Evolutionary conservation across 2,113 vertebrate genomes (phyloP), one percentile per base, ranked within the genome.

Genomic region (Echinops telfairi): DNA sequence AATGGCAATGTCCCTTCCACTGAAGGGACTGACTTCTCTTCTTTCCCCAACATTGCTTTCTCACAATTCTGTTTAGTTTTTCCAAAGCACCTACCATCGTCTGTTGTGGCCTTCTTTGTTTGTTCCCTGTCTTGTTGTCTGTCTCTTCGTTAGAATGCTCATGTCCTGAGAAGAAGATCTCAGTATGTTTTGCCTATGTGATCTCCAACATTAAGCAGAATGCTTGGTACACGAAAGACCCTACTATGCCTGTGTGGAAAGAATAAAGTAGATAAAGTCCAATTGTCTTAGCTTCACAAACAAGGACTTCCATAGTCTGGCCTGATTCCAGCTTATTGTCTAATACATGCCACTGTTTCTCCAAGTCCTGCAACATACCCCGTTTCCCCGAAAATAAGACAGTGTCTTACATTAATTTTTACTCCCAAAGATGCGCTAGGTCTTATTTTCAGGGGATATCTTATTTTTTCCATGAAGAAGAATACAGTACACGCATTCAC

Each of bases 31-130:
- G 10, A 62, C 57, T 70, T 16, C 9, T 31, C 68, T 70, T 31
- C 53, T 62, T 62, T n/a, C 14, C 29, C 78, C 36, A 82, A 38
- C 79, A 58, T 57, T 60, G 86, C 47, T 89, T 95, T 71, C 57
- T 36, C 33, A 68, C 9, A 58, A 58, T 22, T 5, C 83, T 27
- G 64, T 60, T 77, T 38, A 33, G 8, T 83, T 36, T 47, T 31
- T 81, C 22, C 33, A 29, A 4, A 64, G 27, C 20, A 40, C 40
- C 85, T 33, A 10, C 1, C 47, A 25, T 23, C 75, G 87, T 57
- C 70, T 78, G 20, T 29, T 76, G 4, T n/a, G n/a, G 77, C 11
- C 60, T n/a, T n/a, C n/a, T n/a, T 64, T 66, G 62, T 79, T 73
- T 88, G 6, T 58, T 57, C 40, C 71, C 16, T n/a, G 62, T 33